phyloP scores from a whole-genome alignment of 2,888 invertebrate species.

The Phaonia tiefii region DNA sequence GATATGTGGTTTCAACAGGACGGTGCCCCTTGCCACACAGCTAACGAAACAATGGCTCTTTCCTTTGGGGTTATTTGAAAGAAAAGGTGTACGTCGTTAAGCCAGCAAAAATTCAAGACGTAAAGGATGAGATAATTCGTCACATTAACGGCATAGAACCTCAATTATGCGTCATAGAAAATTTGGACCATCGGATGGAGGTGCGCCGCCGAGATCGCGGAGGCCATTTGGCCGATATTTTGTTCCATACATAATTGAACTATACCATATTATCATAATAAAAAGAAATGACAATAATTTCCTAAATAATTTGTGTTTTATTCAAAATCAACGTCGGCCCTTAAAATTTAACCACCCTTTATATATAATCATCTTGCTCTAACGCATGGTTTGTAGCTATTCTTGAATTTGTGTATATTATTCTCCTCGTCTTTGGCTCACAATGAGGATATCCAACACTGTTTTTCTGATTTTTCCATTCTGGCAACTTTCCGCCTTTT shows the following conservation, averaged over 20 bases:
- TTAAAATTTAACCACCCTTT: no score
- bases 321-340: no score
- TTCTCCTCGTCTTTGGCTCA: no score
- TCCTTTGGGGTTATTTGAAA: not conserved
- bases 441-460: no score
- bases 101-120: not conserved
- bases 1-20: slow-evolving; percentile 8
- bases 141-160: slow-evolving; percentile 1
- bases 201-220: not conserved
- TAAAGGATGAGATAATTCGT: not conserved
- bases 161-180: slow-evolving; percentile 8
- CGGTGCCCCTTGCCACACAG: slow-evolving; percentile 21
- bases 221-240: slow-evolving; percentile 5
- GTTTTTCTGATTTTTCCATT: no score
- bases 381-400: no score
- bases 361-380: no score
- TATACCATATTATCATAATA: no score
- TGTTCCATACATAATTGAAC: slow-evolving; percentile 1
- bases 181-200: slow-evolving; percentile 13
- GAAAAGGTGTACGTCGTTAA: not conserved
- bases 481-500: no score
- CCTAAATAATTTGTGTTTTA: no score
- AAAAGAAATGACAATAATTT: no score
- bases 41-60: slow-evolving; percentile 19
- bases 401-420: no score